Evolutionary conservation across 1,140 invertebrate species (phyloP), one percentile per base, ranked within the genome.

Genomic region (Drosophila pandora): DNA sequence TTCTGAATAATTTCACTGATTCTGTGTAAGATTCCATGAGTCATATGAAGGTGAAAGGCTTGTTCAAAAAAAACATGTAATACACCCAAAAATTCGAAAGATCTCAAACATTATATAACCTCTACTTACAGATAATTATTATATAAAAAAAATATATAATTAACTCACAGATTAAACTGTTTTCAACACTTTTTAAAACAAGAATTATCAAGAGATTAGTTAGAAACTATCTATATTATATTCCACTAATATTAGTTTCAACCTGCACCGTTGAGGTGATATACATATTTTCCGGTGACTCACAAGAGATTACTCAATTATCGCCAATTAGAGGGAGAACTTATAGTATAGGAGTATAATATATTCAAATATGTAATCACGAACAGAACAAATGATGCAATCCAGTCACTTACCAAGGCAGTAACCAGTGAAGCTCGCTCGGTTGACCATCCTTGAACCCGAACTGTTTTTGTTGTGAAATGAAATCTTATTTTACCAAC

Each of bases 241-340:
- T 23, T 39, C 28, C 13, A 17, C 6, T 43, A 23, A 50, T 17
- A 34, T 34, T 48, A 28, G 47, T 70, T 37, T 34, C 12, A 25
- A 30, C 22, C n/a, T 52, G 22, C 6, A 25, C 32, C 65, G 47
- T 50, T 54, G 50, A 59, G 49, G 50, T 54, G 58, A 63, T 56
- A 49, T 56, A 49, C 45, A 52, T 72, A 72, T 70, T 53, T 47
- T 43, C 22, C 23, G 21, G 9, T 73, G 71, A 75, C 32, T 75
- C 72, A 76, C 10, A 8, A 5, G 13, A 58, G 48, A 76, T 75
- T 67, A 67, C 62, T 67, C 28, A 74, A 74, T 74, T 74, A 74
- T 48, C 70, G 53, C 34, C 53, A 74, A 65, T 74, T 74, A 64
- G 39, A 48, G 32, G 53, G 13, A 25, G 21, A 48, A 17, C 58